Evolutionary conservation across 2,113 vertebrate species (phyloP).

Genomic region (Percina caprodes): DNA sequence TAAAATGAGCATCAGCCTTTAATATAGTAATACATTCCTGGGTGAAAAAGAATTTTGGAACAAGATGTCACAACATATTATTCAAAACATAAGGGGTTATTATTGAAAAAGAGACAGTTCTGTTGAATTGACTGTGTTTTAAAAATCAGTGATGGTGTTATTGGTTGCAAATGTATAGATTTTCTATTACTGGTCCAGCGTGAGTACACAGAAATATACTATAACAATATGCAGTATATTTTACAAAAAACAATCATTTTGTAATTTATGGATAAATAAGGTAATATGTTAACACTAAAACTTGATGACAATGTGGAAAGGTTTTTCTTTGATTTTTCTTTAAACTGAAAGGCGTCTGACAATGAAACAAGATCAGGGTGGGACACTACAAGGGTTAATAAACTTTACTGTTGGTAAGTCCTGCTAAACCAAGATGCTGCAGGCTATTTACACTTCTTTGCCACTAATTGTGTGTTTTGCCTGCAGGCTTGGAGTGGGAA

Average conservation of each 20-base stretch:
- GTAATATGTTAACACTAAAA: neutral
- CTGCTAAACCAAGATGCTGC: slow-evolving; percentile 22
- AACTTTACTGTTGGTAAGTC: slow-evolving; percentile 19
- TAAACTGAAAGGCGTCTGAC: neutral
- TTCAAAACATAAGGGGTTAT: neutral
- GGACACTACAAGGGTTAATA: neutral
- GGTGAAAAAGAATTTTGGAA: neutral
- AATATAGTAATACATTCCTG: neutral
- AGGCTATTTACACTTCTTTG: slow-evolving; percentile 23
- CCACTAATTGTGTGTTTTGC: slow-evolving; percentile 39
- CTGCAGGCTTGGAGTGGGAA: slow-evolving; percentile 90
- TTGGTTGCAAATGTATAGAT: no score
- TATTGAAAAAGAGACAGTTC: no score
- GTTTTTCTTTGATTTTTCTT: neutral
- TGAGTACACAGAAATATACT: no score
- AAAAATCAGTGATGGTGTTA: no score
- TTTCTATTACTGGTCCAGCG: no score
- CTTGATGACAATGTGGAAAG: neutral
- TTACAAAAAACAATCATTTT: neutral
- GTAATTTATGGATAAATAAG: neutral
- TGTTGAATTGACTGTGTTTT: no score
- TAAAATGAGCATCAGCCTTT: neutral
- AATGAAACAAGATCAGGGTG: slow-evolving; percentile 32
- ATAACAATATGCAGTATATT: no score
- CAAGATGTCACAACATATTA: neutral